Conservation (phyloP, 2,113 vertebrate genomes). For the Terrapene triunguis region DNA sequence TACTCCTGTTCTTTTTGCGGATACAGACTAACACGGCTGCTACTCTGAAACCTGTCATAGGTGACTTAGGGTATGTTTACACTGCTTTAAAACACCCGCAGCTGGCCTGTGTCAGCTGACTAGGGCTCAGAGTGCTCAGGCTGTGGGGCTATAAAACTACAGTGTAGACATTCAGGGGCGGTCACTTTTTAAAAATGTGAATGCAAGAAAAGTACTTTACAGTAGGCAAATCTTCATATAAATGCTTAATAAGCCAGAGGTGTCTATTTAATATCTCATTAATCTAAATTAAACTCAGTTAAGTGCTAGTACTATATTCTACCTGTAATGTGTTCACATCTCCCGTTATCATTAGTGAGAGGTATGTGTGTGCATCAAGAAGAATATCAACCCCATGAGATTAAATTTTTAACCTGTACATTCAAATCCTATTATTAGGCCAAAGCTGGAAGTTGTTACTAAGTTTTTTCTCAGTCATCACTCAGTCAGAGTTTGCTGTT, state of each 20-base stretch:
- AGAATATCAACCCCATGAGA: constrained; percentile 36
- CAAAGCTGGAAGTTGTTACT: constrained; percentile 10
- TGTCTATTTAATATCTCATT: constrained; percentile 69
- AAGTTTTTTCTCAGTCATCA: constrained; percentile 1
- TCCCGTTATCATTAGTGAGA: constrained; percentile 51
- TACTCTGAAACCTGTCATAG: no score
- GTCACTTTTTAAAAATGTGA: constrained; percentile 30
- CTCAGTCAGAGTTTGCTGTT: constrained; percentile 20
- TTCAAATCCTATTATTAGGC: constrained; percentile 48
- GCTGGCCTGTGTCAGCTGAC: not conserved
- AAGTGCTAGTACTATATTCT: constrained; percentile 53
- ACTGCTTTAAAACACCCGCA: not conserved
- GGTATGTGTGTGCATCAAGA: constrained; percentile 33
- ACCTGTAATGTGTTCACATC: constrained; percentile 52
- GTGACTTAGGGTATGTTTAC: not conserved
- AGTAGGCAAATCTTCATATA: constrained; percentile 71
- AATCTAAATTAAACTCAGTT: constrained; percentile 71
- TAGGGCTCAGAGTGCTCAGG: not conserved
- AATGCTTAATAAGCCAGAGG: constrained; percentile 71
- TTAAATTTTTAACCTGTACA: constrained; percentile 43
- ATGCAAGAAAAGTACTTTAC: constrained; percentile 54
- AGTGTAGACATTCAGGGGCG: not conserved
- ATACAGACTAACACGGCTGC: no score
- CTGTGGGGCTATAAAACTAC: not conserved
- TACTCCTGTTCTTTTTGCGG: no score